Conservation (phyloP, 2,888 invertebrate species). For the Lasioglossum leucozonium region DNA sequence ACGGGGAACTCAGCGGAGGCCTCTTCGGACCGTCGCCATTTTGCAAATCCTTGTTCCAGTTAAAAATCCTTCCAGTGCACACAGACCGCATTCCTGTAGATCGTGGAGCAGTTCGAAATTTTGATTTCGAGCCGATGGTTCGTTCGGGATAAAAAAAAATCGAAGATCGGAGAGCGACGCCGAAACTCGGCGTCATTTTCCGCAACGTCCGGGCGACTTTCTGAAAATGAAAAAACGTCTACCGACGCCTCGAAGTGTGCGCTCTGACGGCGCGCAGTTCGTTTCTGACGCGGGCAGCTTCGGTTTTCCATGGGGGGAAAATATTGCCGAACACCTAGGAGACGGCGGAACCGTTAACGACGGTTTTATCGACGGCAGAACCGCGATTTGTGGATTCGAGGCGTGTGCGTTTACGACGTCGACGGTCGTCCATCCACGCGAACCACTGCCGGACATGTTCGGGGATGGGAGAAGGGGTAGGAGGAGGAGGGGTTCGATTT, state of each 20-base stretch:
- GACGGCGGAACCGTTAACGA: background rate
- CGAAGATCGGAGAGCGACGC: background rate
- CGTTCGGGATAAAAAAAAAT: background rate
- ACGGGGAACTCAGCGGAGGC: no score
- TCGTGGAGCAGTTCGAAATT: background rate
- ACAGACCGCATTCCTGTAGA: rapidly evolving
- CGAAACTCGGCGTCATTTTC: background rate
- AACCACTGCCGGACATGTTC: background rate
- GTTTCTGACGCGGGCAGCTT: background rate
- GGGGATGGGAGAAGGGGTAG: no score
- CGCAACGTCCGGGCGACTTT: background rate
- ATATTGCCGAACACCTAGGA: background rate
- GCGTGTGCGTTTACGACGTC: background rate
- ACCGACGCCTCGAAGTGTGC: background rate
- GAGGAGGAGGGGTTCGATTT: background rate
- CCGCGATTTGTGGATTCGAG: background rate
- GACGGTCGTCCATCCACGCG: background rate
- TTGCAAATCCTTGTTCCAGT: background rate
- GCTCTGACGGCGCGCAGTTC: background rate
- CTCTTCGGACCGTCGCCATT: background rate
- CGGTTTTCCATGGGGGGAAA: background rate
- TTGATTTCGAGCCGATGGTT: background rate
- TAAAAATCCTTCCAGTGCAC: background rate
- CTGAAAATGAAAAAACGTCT: background rate
- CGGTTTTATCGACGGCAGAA: background rate